A percentile compares a stretch with the other conserved stretches of the same genome.
Conservation (phyloP, 2,888 invertebrate genomes). For the Plebejus argus region DNA sequence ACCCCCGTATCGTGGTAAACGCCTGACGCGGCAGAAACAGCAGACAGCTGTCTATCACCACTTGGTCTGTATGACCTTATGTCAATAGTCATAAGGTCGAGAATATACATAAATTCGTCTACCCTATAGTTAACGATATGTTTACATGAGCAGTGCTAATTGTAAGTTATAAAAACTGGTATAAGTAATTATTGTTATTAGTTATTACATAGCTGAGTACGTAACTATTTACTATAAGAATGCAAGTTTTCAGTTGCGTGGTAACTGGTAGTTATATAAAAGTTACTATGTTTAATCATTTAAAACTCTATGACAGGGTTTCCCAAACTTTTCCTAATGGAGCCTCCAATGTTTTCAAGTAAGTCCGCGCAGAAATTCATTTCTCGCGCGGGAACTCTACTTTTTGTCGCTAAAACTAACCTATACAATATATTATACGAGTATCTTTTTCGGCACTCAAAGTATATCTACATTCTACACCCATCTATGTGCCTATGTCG, state of each 20-base stretch:
- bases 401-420: background rate
- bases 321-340: background rate
- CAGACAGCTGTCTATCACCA: slow-evolving; percentile 10
- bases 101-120: background rate
- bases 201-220: background rate
- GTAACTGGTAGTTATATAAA: too few species aligned
- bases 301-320: background rate
- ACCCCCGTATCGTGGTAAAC: slow-evolving; percentile 7
- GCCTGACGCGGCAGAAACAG: slow-evolving; percentile 4
- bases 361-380: background rate
- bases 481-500: too few species aligned
- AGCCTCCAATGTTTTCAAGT: background rate
- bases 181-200: too few species aligned
- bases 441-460: background rate
- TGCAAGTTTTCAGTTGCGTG: background rate
- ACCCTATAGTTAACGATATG: background rate
- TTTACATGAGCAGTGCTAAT: slow-evolving; percentile 14
- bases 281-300: too few species aligned
- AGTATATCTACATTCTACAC: too few species aligned
- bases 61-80: background rate
- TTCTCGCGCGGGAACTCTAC: background rate
- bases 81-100: background rate
- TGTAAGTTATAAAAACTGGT: background rate
- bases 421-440: too few species aligned
- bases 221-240: background rate